Conservation (phyloP, 1,140 invertebrate genomes). For the Cepaea nemoralis region DNA sequence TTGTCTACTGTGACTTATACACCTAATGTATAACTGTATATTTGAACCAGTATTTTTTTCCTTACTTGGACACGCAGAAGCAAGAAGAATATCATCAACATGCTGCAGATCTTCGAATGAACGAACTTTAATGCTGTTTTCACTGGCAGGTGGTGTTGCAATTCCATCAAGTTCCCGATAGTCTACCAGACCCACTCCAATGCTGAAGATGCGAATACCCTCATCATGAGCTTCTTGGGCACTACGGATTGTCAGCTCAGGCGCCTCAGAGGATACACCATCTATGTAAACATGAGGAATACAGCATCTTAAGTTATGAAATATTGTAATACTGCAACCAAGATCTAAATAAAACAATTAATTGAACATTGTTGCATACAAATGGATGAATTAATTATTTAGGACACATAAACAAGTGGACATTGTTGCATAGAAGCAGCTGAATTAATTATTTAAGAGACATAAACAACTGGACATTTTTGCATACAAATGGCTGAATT, state of each 20-base stretch:
- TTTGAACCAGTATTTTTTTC: not conserved
- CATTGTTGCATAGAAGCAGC: too few species aligned
- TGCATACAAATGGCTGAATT: too few species aligned
- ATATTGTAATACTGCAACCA: too few species aligned
- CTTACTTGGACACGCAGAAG: conserved; percentile 44
- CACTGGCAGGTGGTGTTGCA: conserved; percentile 51
- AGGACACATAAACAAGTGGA: too few species aligned
- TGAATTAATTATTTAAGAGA: too few species aligned
- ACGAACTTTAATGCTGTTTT: conserved; percentile 58
- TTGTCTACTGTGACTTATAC: too few species aligned
- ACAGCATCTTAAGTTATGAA: too few species aligned
- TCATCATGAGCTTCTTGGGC: conserved; percentile 45
- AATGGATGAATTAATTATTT: too few species aligned
- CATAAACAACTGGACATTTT: too few species aligned
- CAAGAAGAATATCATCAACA: conserved; percentile 58
- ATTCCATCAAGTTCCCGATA: conserved; percentile 59
- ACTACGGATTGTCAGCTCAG: conserved; percentile 44
- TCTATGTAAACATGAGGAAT: conserved; percentile 43
- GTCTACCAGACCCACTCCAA: conserved; percentile 61
- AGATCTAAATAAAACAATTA: too few species aligned
- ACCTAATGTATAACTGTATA: too few species aligned
- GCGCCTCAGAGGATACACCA: conserved; percentile 56
- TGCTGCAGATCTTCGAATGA: conserved; percentile 59
- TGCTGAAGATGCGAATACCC: conserved; percentile 51
- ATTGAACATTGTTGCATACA: too few species aligned